phyloP scores from a whole-genome alignment of 2,888 invertebrate genomes.

The Sesia apiformis region DNA sequence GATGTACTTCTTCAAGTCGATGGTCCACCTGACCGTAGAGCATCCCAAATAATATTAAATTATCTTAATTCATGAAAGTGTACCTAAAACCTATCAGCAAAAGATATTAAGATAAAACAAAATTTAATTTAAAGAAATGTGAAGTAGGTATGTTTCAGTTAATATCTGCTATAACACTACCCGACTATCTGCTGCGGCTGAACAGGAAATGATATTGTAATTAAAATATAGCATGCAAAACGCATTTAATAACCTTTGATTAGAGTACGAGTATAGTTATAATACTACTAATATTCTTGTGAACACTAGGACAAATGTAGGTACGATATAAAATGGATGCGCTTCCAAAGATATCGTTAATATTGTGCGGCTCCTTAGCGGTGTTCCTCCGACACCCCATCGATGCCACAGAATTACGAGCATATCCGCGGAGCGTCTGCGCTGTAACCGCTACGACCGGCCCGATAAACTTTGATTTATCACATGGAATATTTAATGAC shows the following conservation, averaged over 20 bases:
- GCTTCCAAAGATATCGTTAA: constrained; percentile 16
- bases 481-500: constrained; percentile 64
- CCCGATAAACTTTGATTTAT: constrained; percentile 71
- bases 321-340: not conserved
- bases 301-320: not conserved
- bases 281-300: not conserved
- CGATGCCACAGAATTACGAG: constrained; percentile 51
- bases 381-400: constrained; percentile 37
- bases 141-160: too few relatives aligned
- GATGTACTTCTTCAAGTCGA: not conserved
- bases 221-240: too few relatives aligned
- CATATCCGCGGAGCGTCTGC: constrained; percentile 44
- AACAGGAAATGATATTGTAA: too few relatives aligned
- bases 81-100: too few relatives aligned
- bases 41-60: too few relatives aligned
- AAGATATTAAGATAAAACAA: too few relatives aligned
- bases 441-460: constrained; percentile 53
- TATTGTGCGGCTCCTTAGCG: constrained; percentile 21
- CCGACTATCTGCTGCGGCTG: too few relatives aligned
- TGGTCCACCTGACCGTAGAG: constrained; percentile 1
- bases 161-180: too few relatives aligned
- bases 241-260: too few relatives aligned
- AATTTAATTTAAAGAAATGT: too few relatives aligned
- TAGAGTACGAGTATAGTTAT: too few relatives aligned
- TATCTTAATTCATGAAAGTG: too few relatives aligned